Base-by-base conservation (phyloP, 2,888 invertebrate species). In the Carabus problematicus region DNA sequence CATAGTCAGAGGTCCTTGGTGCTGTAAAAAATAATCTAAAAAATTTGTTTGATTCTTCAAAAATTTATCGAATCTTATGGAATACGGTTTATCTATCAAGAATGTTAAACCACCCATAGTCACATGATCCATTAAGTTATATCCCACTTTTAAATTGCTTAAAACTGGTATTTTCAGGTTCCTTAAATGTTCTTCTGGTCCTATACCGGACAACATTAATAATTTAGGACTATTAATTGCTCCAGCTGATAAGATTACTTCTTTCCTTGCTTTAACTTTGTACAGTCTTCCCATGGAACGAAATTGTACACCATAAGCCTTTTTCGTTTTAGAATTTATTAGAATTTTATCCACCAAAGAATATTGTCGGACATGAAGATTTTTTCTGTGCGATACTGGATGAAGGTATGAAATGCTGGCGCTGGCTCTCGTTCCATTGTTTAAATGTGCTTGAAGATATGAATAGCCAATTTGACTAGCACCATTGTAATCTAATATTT, bases 81-180 rank as follows among this genome's bases (percentile, higher is more conserved):
- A 81, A 8, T 84, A 80, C 0, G 83, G 80, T 72, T 84, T 79
- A 73, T 88, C 83, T 1, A 87, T 83, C 59, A 84, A 82, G 74
- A 91, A 93, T 42, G 90, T 88, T 11, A 93, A 78, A 0, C 91
- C 92, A 0, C 86, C 86, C 0, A 87, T 84, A 0, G 88, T 88
- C 0, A 88, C 85, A 6, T 45, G 14, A 45, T 45, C 14, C 14
- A 45, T 45, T 45, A 45, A 45, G 14, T 67, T 47, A n/a, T 42
- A 43, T 64, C 73, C 73, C 8, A 74, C 75, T 11, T 70, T 71
- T 70, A 77, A n/a, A 58, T 78, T 74, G 1, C 72, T 58, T 1
- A 76, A 60, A 0, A 76, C 54, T 3, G 75, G 75, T 14, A 81
- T 76, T 1, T 77, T 77, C 18, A 77, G 74, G 59, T 79, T 72